Evolutionary conservation across 2,113 vertebrate genomes (phyloP), one percentile per base, ranked within the genome.

Genomic region (Cyanistes caeruleus): DNA sequence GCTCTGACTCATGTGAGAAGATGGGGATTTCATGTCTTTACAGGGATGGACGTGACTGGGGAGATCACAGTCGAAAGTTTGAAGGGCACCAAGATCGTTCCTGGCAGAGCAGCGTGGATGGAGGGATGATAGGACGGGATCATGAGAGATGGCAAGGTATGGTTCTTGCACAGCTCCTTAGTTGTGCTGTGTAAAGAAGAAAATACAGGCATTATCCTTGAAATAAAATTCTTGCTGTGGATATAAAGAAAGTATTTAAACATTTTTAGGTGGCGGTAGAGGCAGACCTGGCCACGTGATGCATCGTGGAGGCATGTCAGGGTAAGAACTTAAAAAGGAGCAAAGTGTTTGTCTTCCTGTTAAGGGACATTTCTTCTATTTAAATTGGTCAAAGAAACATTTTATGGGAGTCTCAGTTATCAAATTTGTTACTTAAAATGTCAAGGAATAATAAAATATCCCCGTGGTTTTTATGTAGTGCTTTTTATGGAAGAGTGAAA

Each of bases 31-130:
- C 35, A 0, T 39, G 5, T 68, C 31, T 83, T 46, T 73, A 20
- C 95, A 99, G 96, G 97, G 99, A 97, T 67, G 97, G 98, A 31
- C 98, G 99, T 65, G 99, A 99, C 87, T 99, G 99, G 99, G 98
- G 97, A 41, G 99, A 99, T 53, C 98, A 99, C 1, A 89, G 98
- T 20, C 97, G 99, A 5, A 99, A 99, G 82, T 97, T 99, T 80
- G 99, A 99, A 59, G 98, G 98, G 13, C 95, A 96, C 60, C 96
- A 96, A 22, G 99, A 99, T 82, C 97, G 98, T n/a, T 68, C 98
- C 4, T 99, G 99, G 99, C 98, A 99, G 94, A 97, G 98, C 94
- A 97, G 80, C 1, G 70, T 96, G 87, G 98, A 98, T 7, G 28
- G 93, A 21, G 97, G 95, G 48, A n/a, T 97, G 12, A 95, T 95